Base-by-base conservation (phyloP, 2,113 vertebrate species). In the Melozone crissalis region DNA sequence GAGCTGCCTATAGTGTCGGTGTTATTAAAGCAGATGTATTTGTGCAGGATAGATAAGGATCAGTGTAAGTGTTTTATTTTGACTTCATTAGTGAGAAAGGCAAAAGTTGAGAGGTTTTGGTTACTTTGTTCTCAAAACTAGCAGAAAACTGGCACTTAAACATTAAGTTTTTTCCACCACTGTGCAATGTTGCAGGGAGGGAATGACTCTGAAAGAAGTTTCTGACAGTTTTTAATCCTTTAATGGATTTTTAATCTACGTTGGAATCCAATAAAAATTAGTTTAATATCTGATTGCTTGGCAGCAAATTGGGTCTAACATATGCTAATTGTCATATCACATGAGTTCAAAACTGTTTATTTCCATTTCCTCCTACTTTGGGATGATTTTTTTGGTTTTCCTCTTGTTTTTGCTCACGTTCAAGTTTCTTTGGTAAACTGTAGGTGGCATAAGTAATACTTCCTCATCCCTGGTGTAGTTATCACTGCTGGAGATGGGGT, bases 391-490 rank as follows among this genome's bases (percentile, higher is more conserved):
- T 91, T 94, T 80, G 1, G 18, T 61, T 93, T 82, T 75, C 30
- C 44, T 87, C 31, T 71, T 93, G 65, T 84, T 74, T 89, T 84
- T 5, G 1, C 52, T 87, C 24, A 10, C 62, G 44, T 84, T 90
- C 63, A 63, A 80, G n/a, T 95, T 93, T 92, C 94, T 95, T 94
- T 59, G 82, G 74, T 85, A 86, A 94, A 85, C 81, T 95, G 85
- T 93, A 93, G 90, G 79, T 90, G 90, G 90, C 87, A 83, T 91
- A 94, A 90, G 82, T 66, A 93, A 80, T 52, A 39, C 59, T 91
- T 90, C 90, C 65, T 85, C 0, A 0, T 95, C 11, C 5, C 37
- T 51, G 13, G 22, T 78, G 84, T 68, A 79, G 62, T 87, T 83
- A 37, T 20, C 39, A 11, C 69, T 66, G 61, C 66, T 88, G 88